Evolutionary conservation across 2,888 invertebrate genomes (phyloP).

Genomic region (Platycheirus rosarum): DNA sequence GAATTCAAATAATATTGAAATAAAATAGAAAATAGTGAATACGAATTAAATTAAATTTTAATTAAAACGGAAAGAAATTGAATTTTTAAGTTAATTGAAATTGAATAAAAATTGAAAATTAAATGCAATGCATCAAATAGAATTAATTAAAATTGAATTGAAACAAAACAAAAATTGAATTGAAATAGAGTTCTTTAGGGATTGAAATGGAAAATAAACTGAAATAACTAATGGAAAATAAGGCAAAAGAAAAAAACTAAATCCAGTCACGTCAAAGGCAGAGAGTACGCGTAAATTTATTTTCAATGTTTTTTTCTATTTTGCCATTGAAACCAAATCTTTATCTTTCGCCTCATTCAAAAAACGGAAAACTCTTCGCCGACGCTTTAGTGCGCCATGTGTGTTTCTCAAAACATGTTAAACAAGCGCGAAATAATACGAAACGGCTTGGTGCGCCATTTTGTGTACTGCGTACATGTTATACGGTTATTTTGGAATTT

Average conservation of each 20-base stretch:
- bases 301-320: conserved; percentile 33
- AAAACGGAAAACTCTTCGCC: neutral
- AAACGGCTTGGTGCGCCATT: conserved; percentile 54
- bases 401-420: conserved; percentile 67
- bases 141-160: too few relatives aligned
- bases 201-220: too few relatives aligned
- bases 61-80: too few relatives aligned
- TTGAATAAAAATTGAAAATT: too few relatives aligned
- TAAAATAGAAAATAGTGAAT: too few relatives aligned
- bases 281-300: conserved; percentile 24
- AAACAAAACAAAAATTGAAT: too few relatives aligned
- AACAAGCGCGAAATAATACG: conserved; percentile 74
- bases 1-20: too few relatives aligned
- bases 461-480: conserved; percentile 2
- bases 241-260: neutral
- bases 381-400: conserved; percentile 42
- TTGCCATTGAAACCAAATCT: conserved; percentile 44
- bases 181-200: too few relatives aligned
- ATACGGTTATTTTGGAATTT: conserved; percentile 16
- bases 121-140: too few relatives aligned
- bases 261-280: conserved; percentile 34
- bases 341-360: conserved; percentile 3
- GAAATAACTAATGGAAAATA: too few relatives aligned
- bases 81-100: too few relatives aligned
- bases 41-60: too few relatives aligned